Percentiles rank a stretch among this genome's conserved stretches.
phyloP scores from a whole-genome alignment of 1,140 invertebrate species.

The Plectrocnemia conspersa region DNA sequence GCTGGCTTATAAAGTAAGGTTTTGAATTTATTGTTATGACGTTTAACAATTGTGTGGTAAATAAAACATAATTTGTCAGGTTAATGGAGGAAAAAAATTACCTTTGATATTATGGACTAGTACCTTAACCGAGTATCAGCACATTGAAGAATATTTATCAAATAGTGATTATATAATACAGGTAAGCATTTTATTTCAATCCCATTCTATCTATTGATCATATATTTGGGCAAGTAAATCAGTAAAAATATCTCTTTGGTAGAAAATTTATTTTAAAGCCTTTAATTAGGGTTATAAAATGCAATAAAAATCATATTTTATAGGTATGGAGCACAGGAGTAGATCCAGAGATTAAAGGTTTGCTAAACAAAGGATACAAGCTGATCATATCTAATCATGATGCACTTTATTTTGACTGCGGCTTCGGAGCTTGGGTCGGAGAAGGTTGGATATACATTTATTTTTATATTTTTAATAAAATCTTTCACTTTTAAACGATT shows the following conservation, averaged over 20 bases:
- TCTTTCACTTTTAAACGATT: no score
- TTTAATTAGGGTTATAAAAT: no score
- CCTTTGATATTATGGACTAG: constrained; percentile 79
- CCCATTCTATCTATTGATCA: no score
- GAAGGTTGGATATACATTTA: constrained; percentile 46
- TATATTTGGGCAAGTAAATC: no score
- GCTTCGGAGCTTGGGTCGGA: constrained; percentile 61
- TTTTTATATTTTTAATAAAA: constrained; percentile 12
- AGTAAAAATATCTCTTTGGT: no score
- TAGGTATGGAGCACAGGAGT: constrained; percentile 68
- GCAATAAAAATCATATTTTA: no score
- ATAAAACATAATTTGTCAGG: no score
- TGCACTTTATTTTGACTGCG: constrained; percentile 79
- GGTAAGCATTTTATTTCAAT: constrained; percentile 37
- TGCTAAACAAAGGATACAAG: constrained; percentile 65
- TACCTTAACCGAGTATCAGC: constrained; percentile 62
- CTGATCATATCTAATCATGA: constrained; percentile 83
- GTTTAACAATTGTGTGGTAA: no score
- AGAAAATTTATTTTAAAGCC: no score
- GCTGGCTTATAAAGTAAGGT: constrained; percentile 53
- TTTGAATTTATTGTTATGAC: no score
- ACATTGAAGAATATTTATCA: constrained; percentile 63
- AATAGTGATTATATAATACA: constrained; percentile 74
- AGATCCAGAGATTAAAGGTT: constrained; percentile 59
- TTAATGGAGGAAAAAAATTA: constrained; percentile 53